These are phyloP conservation scores for Cryptocephalus moraei DNA, from an alignment of 2,888 invertebrate genomes.

Conservation along the genomic window DNA sequence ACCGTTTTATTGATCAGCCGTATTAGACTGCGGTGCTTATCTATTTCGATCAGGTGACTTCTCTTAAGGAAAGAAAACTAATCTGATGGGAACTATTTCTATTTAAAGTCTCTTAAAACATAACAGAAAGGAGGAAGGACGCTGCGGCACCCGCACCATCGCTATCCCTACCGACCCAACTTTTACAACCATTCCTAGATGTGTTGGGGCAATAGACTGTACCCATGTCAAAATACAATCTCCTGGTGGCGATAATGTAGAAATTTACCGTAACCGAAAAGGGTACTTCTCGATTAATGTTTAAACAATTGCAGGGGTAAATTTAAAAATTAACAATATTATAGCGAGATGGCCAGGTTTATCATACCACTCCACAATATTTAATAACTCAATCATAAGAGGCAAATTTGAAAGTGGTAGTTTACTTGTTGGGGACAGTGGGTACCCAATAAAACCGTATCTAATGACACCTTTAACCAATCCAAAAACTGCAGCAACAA, in stretches of 20 bases:
- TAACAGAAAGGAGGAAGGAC: no score
- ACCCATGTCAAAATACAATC: slow-evolving; percentile 24
- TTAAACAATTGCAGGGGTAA: slow-evolving; percentile 17
- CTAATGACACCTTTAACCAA: slow-evolving; percentile 12
- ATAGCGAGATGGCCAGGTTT: slow-evolving; percentile 23
- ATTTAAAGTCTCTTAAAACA: no score
- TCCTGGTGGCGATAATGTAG: slow-evolving; percentile 19
- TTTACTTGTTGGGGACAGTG: slow-evolving; percentile 18
- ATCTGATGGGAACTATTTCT: no score
- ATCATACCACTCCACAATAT: slow-evolving; percentile 12
- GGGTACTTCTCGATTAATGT: slow-evolving; percentile 21
- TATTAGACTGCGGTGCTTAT: no score
- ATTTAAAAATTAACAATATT: slow-evolving; percentile 13
- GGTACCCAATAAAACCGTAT: slow-evolving; percentile 19
- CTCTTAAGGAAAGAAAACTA: no score
- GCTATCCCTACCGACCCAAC: no score
- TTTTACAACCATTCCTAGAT: no score
- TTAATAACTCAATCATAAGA: background rate
- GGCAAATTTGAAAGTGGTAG: slow-evolving; percentile 10
- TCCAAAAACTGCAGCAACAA: slow-evolving; percentile 7
- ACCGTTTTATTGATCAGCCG: no score
- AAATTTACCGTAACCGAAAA: slow-evolving; percentile 21
- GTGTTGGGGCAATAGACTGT: slow-evolving; percentile 21
- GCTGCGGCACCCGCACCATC: no score
- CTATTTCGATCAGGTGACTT: no score